Percentiles rank a stretch among this genome's conserved stretches.
Evolutionary conservation across 2,888 invertebrate genomes (phyloP).

Genomic region (Agriotes lineatus): DNA sequence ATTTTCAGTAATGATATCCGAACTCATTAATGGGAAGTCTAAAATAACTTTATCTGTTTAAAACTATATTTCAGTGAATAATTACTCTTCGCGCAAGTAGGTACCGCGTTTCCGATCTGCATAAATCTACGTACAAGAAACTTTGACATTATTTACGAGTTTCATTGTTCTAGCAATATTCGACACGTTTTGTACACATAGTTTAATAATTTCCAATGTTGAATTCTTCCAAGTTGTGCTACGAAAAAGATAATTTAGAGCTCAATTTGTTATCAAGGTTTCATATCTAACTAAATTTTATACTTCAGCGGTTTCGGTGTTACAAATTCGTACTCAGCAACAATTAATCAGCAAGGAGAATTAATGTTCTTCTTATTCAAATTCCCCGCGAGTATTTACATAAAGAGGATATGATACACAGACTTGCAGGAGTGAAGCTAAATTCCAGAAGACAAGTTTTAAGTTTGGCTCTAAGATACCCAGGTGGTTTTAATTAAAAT

Average conservation of each 20-base stretch:
- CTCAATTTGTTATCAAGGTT: conserved; percentile 13
- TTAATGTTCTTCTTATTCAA: conserved; percentile 30
- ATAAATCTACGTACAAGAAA: neutral
- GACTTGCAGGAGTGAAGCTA: conserved; percentile 11
- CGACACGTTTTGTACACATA: neutral
- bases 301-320: conserved; percentile 17
- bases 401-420: conserved; percentile 30
- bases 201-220: neutral
- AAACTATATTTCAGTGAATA: neutral
- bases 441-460: conserved; percentile 29
- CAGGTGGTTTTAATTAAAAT: conserved; percentile 38
- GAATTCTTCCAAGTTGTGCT: neutral
- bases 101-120: neutral
- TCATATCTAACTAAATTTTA: conserved; percentile 8
- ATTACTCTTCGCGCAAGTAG: neutral
- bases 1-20: too few relatives aligned
- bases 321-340: conserved; percentile 22
- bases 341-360: conserved; percentile 28
- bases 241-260: conserved; percentile 6
- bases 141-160: neutral
- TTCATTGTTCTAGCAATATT: neutral
- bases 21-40: too few relatives aligned
- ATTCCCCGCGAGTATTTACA: conserved; percentile 20
- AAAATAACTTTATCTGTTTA: neutral
- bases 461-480: conserved; percentile 28